Evolutionary conservation across 2,113 vertebrate genomes (phyloP).

Genomic region (Ciconia stormi): DNA sequence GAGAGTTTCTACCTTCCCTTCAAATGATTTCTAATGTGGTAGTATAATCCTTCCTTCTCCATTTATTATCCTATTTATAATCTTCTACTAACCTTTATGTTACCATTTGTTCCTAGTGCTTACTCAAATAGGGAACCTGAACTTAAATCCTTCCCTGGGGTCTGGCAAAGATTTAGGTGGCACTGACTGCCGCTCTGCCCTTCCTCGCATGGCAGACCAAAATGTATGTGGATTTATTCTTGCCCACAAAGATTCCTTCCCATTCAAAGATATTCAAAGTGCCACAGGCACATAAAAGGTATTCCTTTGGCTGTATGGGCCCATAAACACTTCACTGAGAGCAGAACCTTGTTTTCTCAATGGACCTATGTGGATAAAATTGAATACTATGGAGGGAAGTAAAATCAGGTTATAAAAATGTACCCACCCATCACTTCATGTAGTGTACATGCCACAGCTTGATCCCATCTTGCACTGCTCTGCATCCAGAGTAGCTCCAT

Average conservation of each 20-base stretch:
- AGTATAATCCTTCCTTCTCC: constrained; percentile 53
- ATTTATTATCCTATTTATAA: constrained; percentile 63
- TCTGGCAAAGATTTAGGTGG: constrained; percentile 60
- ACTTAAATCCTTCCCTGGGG: constrained; percentile 66
- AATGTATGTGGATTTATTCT: constrained; percentile 66
- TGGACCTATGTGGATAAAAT: constrained; percentile 58
- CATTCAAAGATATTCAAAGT: constrained; percentile 71
- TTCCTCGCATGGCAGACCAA: constrained; percentile 64
- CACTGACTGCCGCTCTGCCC: constrained; percentile 57
- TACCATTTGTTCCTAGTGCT: constrained; percentile 52
- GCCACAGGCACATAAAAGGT: constrained; percentile 55
- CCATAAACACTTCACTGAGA: constrained; percentile 64
- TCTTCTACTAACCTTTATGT: constrained; percentile 57
- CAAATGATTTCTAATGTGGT: constrained; percentile 62
- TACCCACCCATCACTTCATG: constrained; percentile 49
- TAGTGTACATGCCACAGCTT: background rate
- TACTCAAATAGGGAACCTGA: constrained; percentile 51
- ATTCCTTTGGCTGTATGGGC: constrained; percentile 57
- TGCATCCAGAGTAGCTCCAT: background rate
- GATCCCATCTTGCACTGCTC: fast-evolving
- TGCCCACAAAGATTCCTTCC: constrained; percentile 62
- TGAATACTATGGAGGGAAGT: constrained; percentile 55
- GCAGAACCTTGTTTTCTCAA: constrained; percentile 68
- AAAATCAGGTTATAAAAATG: constrained; percentile 56
- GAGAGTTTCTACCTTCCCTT: constrained; percentile 31